Base-by-base conservation (phyloP, 2,888 invertebrate species). In the Drosophila gaucha region DNA sequence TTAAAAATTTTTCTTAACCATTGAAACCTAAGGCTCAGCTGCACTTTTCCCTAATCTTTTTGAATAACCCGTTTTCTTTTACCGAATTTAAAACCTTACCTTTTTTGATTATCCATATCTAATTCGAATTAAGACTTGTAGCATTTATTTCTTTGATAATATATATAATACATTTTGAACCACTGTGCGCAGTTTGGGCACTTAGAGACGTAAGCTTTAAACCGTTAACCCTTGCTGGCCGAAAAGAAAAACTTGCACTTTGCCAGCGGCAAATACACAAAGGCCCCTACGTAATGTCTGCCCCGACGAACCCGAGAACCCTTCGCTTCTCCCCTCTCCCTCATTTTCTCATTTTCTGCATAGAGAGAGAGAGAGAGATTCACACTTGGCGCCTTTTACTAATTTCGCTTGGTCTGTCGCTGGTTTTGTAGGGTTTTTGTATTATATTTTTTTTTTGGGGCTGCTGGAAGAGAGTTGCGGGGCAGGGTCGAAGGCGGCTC, bases 331-430 rank as follows among this genome's bases (percentile, higher is more conserved):
- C 54, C 22, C 35, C n/a, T n/a, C n/a, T n/a, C n/a, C n/a, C n/a
- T n/a, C n/a, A n/a, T n/a, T 8, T 1, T 6, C 18, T 18, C 8
- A 20, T 14, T 22, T 28, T 46, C 36, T n/a, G 18, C 50, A 54
- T 20, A 50, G 20, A 62, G 30, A 12, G 44, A 28, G 6, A 44
- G 44, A 56, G n/a, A 63, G 24, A 69, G 44, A 57, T 76, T 68
- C 62, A 77, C 84, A 80, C 84, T 84, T 84, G 74, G 60, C 80
- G 84, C 67, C 78, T 80, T 74, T 80, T 74, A 70, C 76, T 71
- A 76, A 72, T 75, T 79, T 75, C 51, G 62, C 70, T 63, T 57
- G 74, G 51, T 26, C 44, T 49, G 26, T 38, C 51, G 10, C 14
- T 30, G 35, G 55, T 52, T 52, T 72, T 38, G n/a, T 63, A 47